Conservation (phyloP, 2,113 vertebrate species). For the Sterna hirundo region DNA sequence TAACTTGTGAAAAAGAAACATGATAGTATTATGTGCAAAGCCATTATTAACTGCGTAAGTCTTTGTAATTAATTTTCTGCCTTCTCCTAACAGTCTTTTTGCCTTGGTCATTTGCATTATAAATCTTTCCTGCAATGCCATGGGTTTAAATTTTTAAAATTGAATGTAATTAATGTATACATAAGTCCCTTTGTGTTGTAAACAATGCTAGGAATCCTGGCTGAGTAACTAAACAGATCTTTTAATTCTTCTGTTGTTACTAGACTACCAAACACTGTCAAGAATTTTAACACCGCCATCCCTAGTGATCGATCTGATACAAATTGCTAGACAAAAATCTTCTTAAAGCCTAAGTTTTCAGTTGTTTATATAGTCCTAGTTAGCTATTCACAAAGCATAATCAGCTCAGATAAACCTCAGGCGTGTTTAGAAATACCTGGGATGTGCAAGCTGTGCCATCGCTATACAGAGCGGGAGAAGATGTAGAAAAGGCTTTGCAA, state of each 20-base stretch:
- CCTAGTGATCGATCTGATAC: conserved; percentile 23
- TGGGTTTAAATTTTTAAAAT: conserved; percentile 60
- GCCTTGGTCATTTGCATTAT: conserved; percentile 52
- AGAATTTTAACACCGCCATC: conserved; percentile 18
- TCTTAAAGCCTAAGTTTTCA: neutral
- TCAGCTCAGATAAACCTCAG: neutral
- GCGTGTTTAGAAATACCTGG: conserved; percentile 13
- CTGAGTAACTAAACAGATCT: conserved; percentile 20
- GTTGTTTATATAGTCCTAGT: neutral
- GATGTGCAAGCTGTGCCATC: neutral
- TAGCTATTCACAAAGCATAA: neutral
- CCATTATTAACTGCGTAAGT: conserved; percentile 37
- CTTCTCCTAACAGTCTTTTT: conserved; percentile 37
- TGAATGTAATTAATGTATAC: conserved; percentile 63
- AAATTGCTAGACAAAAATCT: neutral
- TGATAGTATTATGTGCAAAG: conserved; percentile 26
- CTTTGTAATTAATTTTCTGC: conserved; percentile 69
- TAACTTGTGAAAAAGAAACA: conserved; percentile 51
- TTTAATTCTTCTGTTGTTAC: conserved; percentile 48
- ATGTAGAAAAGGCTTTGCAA: neutral
- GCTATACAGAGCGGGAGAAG: neutral
- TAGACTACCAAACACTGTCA: conserved; percentile 31
- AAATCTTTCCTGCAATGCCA: conserved; percentile 39
- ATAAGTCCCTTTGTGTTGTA: conserved; percentile 58
- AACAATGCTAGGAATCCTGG: conserved; percentile 22